Evolutionary conservation across 2,113 vertebrate species (phyloP).

Genomic region (Pachypanchax playfairii): DNA sequence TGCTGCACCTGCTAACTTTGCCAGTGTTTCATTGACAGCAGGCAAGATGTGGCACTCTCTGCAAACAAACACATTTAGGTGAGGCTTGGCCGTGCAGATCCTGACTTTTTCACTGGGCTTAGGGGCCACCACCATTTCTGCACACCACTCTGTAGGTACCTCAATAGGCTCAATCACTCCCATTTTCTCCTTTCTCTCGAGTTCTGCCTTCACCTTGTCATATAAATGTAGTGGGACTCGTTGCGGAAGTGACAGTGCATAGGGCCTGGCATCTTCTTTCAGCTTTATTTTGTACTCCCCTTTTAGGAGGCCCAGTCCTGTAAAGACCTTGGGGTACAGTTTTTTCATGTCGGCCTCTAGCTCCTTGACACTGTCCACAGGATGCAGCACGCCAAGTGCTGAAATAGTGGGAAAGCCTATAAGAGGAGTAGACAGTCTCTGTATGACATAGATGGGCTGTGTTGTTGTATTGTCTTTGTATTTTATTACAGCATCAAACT

Average conservation of each 20-base stretch:
- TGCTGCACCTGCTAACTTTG: neutral
- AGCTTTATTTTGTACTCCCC: slow-evolving; percentile 5
- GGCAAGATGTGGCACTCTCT: slow-evolving; percentile 3
- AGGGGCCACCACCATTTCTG: slow-evolving; percentile 2
- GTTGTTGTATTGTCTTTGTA: neutral
- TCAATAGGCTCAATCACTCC: neutral
- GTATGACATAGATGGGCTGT: neutral
- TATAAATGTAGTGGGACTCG: slow-evolving; percentile 1
- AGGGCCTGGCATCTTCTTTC: slow-evolving; percentile 1
- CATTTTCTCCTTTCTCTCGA: slow-evolving; percentile 7
- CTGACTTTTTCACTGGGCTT: neutral
- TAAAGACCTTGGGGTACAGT: slow-evolving; percentile 1
- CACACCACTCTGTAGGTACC: neutral
- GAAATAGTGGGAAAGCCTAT: too few species aligned
- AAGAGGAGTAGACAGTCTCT: neutral
- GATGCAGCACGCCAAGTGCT: neutral
- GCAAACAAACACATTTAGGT: slow-evolving; percentile 16
- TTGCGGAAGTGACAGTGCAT: neutral
- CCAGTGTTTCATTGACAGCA: neutral
- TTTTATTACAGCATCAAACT: neutral
- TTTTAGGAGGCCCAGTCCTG: neutral
- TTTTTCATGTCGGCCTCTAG: slow-evolving; percentile 7
- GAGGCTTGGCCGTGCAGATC: neutral
- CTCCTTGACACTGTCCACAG: slow-evolving; percentile 3
- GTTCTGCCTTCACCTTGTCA: slow-evolving; percentile 11